Evolutionary conservation across 2,797 vertebrate genomes (phyloP), one percentile per base, ranked within the genome.

Genomic region (Alca torda): DNA sequence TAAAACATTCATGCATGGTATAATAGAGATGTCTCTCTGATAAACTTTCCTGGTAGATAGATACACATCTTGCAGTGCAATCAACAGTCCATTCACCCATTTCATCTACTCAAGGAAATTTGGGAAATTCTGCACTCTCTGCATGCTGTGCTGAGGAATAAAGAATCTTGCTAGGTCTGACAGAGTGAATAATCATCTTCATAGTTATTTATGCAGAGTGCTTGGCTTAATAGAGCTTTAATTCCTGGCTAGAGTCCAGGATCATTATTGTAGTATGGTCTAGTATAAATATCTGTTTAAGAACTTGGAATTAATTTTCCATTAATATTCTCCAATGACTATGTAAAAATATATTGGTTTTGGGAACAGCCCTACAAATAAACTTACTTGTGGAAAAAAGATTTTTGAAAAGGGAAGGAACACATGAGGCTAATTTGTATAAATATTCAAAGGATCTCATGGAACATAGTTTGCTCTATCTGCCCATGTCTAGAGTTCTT

Each of bases 241-340:
- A 19, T 93, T 96, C 88, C 70, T 95, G 91, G 90, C 87, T 74
- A 46, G 74, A 74, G 60, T 39, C 90, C 85, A 87, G 67, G 50
- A 92, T 94, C 74, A 54, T 95, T 93, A 96, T 75, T 90, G 72
- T 84, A 50, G 64, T 73, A 76, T 84, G 54, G 61, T 75, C 79
- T 94, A 95, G 89, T 94, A 96, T 89, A 95, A 96, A 95, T 94
- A 94, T 79, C 92, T 87, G 63, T 94, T 93, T 93, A 96, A 79
- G 87, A 93, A 90, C 86, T 87, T 17, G 8, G 83, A 95, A 97
- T 96, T 89, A 96, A 93, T 94, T 96, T 96, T 95, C 94, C 94
- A 92, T 45, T 93, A 93, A 96, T 96, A 88, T 72, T 96, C 78
- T 95, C 84, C 69, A 86, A 86, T 81, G 63, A 60, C 90, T 76